phyloP scores from a whole-genome alignment of 1,140 invertebrate genomes.

The Nautilus pompilius region DNA sequence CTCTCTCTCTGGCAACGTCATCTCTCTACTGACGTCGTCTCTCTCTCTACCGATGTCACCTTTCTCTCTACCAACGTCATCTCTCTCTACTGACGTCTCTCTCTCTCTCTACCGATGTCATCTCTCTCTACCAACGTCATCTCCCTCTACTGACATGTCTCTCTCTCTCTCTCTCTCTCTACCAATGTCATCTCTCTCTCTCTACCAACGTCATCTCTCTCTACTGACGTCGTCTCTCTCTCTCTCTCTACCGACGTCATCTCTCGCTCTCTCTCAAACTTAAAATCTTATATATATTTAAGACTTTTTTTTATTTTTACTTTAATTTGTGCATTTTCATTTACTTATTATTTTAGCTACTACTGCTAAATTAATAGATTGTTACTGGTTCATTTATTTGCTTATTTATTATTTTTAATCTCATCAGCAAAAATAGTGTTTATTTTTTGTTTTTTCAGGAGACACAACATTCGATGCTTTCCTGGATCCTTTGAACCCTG shows the following conservation, averaged over 20 bases:
- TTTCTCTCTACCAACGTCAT: background rate
- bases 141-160: background rate
- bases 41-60: background rate
- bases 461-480: slow-evolving; percentile 44
- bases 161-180: background rate
- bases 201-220: background rate
- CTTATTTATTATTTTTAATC: background rate
- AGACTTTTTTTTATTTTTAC: background rate
- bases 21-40: background rate
- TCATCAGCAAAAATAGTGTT: background rate
- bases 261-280: background rate
- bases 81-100: background rate
- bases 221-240: background rate
- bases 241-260: background rate
- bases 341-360: background rate
- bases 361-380: background rate
- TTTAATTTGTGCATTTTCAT: background rate
- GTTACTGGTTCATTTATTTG: background rate
- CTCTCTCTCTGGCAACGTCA: too few relatives aligned
- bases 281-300: background rate
- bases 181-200: background rate
- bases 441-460: slow-evolving; percentile 25
- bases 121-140: background rate
- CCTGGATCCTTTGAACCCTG: slow-evolving; percentile 27
- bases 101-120: too few relatives aligned